phyloP scores from a whole-genome alignment of 2,113 vertebrate species.

The Asarcornis scutulata region DNA sequence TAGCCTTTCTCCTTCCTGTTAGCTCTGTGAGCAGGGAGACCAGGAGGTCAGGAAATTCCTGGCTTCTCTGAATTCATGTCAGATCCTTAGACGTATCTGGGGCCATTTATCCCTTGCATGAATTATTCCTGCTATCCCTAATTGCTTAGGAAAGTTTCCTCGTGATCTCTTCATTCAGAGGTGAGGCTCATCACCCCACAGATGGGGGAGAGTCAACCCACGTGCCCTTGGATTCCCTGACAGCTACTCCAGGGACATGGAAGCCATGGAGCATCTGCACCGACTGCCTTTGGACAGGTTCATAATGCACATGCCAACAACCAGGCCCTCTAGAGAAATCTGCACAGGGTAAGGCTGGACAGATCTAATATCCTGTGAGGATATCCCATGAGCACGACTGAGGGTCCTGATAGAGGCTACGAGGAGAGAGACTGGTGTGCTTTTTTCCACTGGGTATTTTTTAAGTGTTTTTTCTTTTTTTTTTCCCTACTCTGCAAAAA shows the following conservation, averaged over 20 bases:
- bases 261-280: not conserved
- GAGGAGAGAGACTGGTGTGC: not conserved
- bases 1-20: conserved; percentile 59
- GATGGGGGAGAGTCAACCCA: not conserved
- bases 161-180: not conserved
- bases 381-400: not conserved
- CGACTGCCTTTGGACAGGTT: not conserved
- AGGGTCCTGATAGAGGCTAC: not conserved
- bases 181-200: not conserved
- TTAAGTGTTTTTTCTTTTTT: not conserved
- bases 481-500: not conserved
- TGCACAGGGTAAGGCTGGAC: not conserved
- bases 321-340: not conserved
- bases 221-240: not conserved
- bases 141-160: not conserved
- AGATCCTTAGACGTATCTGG: conserved; percentile 53
- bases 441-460: not conserved
- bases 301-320: not conserved
- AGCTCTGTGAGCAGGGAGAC: conserved; percentile 58
- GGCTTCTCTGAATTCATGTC: conserved; percentile 49
- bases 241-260: not conserved
- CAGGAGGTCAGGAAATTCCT: conserved; percentile 71
- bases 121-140: conserved; percentile 50
- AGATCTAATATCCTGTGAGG: not conserved
- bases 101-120: conserved; percentile 55